phyloP scores from a whole-genome alignment of 1,140 invertebrate genomes.

The Colletes latitarsis region DNA sequence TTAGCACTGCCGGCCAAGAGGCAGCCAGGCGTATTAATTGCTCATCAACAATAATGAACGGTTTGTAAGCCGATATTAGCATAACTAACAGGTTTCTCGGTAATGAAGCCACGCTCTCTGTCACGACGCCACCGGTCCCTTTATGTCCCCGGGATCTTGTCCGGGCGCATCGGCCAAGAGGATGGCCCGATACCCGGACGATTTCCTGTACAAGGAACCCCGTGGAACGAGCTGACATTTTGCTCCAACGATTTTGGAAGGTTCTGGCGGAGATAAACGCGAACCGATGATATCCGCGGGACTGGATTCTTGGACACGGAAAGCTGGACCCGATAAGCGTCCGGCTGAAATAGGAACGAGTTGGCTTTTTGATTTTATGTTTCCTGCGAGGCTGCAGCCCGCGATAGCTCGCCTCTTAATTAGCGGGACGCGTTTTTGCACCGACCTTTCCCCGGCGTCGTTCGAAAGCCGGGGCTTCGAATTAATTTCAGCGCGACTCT shows the following conservation, averaged over 20 bases:
- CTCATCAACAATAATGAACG: constrained; percentile 76
- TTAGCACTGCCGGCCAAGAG: constrained; percentile 62
- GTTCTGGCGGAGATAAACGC: neutral
- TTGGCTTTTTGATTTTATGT: neutral
- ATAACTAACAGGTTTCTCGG: constrained; percentile 76
- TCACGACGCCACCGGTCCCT: constrained; percentile 54
- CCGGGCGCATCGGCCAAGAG: neutral
- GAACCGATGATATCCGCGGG: neutral
- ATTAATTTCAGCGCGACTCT: neutral
- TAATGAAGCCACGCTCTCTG: constrained; percentile 72
- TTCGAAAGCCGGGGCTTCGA: neutral
- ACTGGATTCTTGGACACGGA: neutral
- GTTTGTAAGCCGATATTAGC: constrained; percentile 77
- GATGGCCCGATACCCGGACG: neutral
- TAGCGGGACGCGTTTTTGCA: constrained; percentile 21
- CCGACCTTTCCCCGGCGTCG: neutral
- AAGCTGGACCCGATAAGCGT: neutral
- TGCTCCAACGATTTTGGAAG: neutral
- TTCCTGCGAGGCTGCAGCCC: neutral
- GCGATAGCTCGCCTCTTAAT: constrained; percentile 38
- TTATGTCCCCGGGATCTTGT: constrained; percentile 40
- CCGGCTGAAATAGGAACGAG: neutral
- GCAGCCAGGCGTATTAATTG: constrained; percentile 74
- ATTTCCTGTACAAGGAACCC: neutral
- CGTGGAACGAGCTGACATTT: neutral